A percentile compares a stretch with the other conserved stretches of the same genome.
These are phyloP conservation scores for Apotomis capreana DNA, from an alignment of 2,888 invertebrate species.

Conservation along the genomic window DNA sequence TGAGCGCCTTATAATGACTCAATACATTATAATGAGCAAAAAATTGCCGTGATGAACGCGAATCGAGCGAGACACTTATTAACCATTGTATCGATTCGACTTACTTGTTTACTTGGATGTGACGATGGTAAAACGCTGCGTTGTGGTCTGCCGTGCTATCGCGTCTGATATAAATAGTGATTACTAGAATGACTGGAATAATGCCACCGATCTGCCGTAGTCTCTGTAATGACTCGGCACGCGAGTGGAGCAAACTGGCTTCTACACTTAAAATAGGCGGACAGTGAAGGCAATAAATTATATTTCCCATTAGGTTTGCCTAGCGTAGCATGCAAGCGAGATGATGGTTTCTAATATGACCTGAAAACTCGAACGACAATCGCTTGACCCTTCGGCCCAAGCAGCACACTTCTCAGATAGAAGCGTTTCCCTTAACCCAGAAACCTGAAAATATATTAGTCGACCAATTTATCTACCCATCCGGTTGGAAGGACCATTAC, in stretches of 20 bases:
- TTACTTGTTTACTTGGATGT: constrained; percentile 56
- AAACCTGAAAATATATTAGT: constrained; percentile 3
- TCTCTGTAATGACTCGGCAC: constrained; percentile 7
- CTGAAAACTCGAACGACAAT: constrained; percentile 29
- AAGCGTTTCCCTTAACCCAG: constrained; percentile 23
- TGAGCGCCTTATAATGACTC: constrained; percentile 44
- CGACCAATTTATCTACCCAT: neutral
- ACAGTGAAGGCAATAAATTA: constrained; percentile 25
- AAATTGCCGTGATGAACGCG: constrained; percentile 54
- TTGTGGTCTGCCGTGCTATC: constrained; percentile 32
- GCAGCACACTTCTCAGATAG: neutral
- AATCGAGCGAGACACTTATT: constrained; percentile 52
- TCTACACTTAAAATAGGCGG: constrained; percentile 13
- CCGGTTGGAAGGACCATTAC: constrained; percentile 1
- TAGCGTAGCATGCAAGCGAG: neutral
- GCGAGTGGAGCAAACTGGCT: constrained; percentile 13
- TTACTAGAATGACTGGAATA: constrained; percentile 25
- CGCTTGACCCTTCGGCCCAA: constrained; percentile 28
- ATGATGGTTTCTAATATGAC: constrained; percentile 38
- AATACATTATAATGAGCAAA: constrained; percentile 47
- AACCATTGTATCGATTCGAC: constrained; percentile 60
- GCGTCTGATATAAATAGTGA: constrained; percentile 19
- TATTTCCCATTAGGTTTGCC: constrained; percentile 34
- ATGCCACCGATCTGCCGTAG: constrained; percentile 3
- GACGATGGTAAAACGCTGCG: constrained; percentile 44